Conservation (phyloP, 2,797 vertebrate species). For the Carcharodon carcharias region DNA sequence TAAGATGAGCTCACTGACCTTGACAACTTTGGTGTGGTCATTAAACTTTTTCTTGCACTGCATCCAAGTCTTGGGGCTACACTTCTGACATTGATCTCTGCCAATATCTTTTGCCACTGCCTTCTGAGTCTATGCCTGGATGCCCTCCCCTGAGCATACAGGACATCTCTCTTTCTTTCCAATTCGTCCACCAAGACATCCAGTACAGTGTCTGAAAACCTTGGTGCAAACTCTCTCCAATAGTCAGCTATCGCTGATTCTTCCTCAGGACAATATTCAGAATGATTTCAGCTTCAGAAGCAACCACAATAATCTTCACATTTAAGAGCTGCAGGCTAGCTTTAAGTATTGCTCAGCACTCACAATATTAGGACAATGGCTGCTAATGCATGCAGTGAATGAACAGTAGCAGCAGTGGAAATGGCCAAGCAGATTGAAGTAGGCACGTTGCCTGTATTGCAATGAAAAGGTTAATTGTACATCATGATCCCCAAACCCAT, state of each 20-base stretch:
- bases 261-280: background rate
- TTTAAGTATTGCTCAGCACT: background rate
- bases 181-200: background rate
- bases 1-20: background rate
- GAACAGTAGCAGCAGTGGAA: background rate
- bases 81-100: background rate
- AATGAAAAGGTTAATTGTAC: background rate
- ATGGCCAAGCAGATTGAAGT: background rate
- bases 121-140: background rate
- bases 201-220: background rate
- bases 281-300: background rate
- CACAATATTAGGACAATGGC: background rate
- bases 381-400: background rate
- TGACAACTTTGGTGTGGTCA: background rate
- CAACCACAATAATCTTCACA: background rate
- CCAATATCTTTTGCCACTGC: background rate
- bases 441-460: background rate
- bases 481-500: background rate
- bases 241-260: background rate
- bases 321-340: background rate
- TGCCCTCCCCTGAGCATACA: background rate
- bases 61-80: background rate
- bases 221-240: background rate
- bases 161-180: background rate
- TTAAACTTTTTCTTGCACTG: background rate